Conservation (phyloP, 2,797 vertebrate genomes). For the Urocyon cinereoargenteus region DNA sequence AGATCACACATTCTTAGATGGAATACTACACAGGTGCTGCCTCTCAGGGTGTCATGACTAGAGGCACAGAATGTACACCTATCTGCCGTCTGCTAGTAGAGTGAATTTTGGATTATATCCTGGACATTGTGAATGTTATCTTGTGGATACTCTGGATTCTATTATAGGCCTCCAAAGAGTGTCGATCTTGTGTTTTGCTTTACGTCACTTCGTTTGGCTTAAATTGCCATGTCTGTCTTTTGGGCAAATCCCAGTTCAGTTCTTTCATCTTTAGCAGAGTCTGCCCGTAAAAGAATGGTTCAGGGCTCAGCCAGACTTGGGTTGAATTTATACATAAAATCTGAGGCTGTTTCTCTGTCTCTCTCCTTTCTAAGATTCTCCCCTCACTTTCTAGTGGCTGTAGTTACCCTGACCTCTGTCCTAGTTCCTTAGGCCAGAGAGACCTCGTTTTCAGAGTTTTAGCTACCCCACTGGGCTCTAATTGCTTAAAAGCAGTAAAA, state of each 20-base stretch:
- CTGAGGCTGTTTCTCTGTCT: background rate
- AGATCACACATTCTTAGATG: background rate
- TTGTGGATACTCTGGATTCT: background rate
- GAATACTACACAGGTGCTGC: background rate
- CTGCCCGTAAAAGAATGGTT: background rate
- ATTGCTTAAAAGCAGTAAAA: constrained; percentile 26
- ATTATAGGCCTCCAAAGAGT: background rate
- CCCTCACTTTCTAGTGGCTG: background rate
- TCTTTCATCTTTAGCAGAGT: background rate
- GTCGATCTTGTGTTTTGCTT: background rate
- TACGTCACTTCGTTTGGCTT: background rate
- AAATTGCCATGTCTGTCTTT: background rate
- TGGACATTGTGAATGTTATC: background rate
- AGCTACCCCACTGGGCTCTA: background rate
- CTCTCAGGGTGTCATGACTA: background rate
- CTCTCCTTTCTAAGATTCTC: background rate
- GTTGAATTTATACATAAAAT: background rate
- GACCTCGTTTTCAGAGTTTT: background rate
- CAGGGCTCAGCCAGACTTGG: background rate
- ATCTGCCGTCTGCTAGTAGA: background rate
- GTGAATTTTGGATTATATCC: background rate
- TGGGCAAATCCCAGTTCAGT: background rate
- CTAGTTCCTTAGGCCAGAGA: background rate
- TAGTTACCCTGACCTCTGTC: background rate
- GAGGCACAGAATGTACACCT: background rate